phyloP scores from a whole-genome alignment of 2,113 vertebrate species.

The Brienomyrus brachyistius region DNA sequence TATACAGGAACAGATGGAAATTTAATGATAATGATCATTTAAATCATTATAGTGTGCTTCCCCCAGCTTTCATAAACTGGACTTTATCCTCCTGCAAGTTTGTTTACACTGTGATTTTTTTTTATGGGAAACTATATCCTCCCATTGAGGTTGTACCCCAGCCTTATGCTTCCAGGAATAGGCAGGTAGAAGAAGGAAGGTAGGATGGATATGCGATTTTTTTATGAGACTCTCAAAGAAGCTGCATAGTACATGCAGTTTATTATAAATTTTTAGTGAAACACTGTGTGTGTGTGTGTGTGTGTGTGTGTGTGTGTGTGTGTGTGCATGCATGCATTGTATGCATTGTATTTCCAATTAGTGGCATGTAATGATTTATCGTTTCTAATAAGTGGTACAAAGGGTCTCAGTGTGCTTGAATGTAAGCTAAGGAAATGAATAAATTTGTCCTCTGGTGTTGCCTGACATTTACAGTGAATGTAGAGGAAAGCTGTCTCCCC shows the following conservation, averaged over 20 bases:
- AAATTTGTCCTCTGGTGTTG: slow-evolving; percentile 6
- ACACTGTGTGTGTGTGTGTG: neutral
- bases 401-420: neutral
- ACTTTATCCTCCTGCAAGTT: neutral
- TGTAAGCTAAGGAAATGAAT: neutral
- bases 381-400: neutral
- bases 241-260: neutral
- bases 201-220: neutral
- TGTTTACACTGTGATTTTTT: neutral
- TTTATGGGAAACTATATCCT: neutral
- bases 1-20: neutral
- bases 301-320: neutral
- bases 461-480: neutral
- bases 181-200: neutral
- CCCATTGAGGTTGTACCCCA: neutral
- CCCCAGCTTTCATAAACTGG: neutral
- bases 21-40: slow-evolving; percentile 4
- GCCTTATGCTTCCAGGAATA: neutral
- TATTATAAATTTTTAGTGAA: neutral
- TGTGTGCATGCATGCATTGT: neutral
- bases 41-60: neutral
- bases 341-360: neutral
- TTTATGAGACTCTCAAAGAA: neutral
- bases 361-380: neutral
- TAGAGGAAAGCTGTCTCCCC: neutral